Percentiles rank a stretch among this genome's conserved stretches.
These are phyloP conservation scores for Nebria brevicollis DNA, from an alignment of 2,888 invertebrate species.

Conservation along the genomic window DNA sequence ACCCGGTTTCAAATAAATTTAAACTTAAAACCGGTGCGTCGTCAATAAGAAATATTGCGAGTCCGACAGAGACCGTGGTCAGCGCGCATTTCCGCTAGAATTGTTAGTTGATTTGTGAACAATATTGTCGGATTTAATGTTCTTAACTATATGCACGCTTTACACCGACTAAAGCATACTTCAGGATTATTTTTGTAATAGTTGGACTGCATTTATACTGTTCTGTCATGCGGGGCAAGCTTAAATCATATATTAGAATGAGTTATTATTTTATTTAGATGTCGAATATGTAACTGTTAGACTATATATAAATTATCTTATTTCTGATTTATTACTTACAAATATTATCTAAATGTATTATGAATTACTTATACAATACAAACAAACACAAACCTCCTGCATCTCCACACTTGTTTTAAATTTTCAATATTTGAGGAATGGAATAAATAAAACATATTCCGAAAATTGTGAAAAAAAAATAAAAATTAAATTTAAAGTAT, in stretches of 20 bases:
- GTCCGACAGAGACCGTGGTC: constrained; percentile 4
- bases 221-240: neutral
- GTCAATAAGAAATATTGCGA: constrained; percentile 31
- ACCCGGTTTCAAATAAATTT: neutral
- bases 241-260: neutral
- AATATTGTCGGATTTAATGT: constrained; percentile 22
- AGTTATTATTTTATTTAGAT: neutral
- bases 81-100: constrained; percentile 29
- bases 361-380: too few species aligned
- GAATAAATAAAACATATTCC: too few species aligned
- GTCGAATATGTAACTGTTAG: neutral
- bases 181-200: neutral
- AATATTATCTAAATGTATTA: too few species aligned
- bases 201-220: neutral
- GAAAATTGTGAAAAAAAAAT: too few species aligned
- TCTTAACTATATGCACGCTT: neutral
- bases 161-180: neutral
- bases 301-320: neutral
- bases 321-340: too few species aligned
- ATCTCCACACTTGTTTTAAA: too few species aligned
- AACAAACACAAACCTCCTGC: too few species aligned
- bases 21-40: constrained; percentile 35
- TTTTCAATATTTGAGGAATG: too few species aligned
- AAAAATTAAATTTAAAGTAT: neutral
- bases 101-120: constrained; percentile 38